Evolutionary conservation across 1,140 invertebrate genomes (phyloP).

Genomic region (Muscidifurax raptorellus): DNA sequence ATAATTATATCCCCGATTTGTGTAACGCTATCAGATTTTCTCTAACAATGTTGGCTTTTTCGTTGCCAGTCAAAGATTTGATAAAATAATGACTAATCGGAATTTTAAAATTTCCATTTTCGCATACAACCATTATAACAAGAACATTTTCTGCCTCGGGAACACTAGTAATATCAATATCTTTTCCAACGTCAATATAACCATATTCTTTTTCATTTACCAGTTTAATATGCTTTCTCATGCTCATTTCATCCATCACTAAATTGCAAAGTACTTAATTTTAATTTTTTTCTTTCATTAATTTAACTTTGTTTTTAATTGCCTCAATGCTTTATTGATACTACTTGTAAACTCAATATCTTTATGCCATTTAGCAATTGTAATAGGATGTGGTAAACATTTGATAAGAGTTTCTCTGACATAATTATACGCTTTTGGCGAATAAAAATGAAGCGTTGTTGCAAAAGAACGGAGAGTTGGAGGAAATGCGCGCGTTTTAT

Average conservation of each 20-base stretch:
- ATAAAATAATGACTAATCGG: slow-evolving; percentile 40
- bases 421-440: slow-evolving; percentile 38
- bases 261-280: slow-evolving; percentile 1
- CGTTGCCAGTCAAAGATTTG: slow-evolving; percentile 25
- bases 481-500: not conserved
- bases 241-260: slow-evolving; percentile 26
- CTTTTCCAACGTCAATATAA: not conserved
- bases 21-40: slow-evolving; percentile 38
- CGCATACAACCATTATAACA: slow-evolving; percentile 49
- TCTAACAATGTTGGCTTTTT: slow-evolving; percentile 34
- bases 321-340: not conserved
- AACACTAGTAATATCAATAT: not conserved
- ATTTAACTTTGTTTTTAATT: not conserved
- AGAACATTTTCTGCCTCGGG: slow-evolving; percentile 49
- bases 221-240: slow-evolving; percentile 6
- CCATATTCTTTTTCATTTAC: slow-evolving; percentile 24
- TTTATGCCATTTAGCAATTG: slow-evolving; percentile 23
- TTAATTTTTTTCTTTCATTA: not conserved
- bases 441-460: slow-evolving; percentile 27
- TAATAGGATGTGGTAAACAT: slow-evolving; percentile 10
- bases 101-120: slow-evolving; percentile 52
- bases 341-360: not conserved
- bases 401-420: slow-evolving; percentile 12
- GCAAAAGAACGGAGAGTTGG: not conserved
- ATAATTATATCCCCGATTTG: slow-evolving; percentile 44